Evolutionary conservation across 1,140 invertebrate genomes (phyloP).

Genomic region (Gerris buenoi): DNA sequence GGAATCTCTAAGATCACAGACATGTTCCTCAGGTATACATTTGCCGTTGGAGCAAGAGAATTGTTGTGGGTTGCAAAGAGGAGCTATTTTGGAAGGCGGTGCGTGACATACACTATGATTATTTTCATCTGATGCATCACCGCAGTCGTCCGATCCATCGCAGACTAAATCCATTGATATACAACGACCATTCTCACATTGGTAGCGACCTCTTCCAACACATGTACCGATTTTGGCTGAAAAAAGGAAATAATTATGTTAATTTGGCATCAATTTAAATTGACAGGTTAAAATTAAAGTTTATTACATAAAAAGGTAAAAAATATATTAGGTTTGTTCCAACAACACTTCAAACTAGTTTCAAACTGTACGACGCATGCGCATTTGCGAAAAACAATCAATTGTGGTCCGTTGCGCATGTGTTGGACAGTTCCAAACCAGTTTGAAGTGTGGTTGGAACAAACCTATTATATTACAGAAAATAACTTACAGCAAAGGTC

Average conservation of each 20-base stretch:
- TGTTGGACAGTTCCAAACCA: no score
- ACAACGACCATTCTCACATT: conserved; percentile 77
- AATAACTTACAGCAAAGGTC: conserved; percentile 43
- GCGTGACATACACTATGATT: conserved; percentile 71
- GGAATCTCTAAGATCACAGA: conserved; percentile 72
- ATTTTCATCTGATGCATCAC: conserved; percentile 85
- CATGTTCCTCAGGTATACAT: conserved; percentile 61
- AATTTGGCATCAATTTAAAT: no score
- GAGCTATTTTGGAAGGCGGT: conserved; percentile 24
- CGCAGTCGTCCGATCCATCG: conserved; percentile 78
- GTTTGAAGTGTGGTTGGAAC: no score
- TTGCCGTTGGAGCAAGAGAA: conserved; percentile 83
- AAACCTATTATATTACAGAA: no score
- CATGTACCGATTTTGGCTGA: conserved; percentile 58
- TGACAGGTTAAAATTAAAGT: no score
- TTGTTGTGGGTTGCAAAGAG: conserved; percentile 45
- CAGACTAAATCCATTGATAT: conserved; percentile 69
- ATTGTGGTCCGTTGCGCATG: no score
- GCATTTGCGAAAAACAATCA: no score
- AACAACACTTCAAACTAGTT: no score
- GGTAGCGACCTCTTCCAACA: conserved; percentile 61
- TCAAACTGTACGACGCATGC: no score
- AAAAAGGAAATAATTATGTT: conserved; percentile 7
- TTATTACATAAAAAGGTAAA: no score
- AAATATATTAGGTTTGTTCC: no score